phyloP scores from a whole-genome alignment of 1,140 invertebrate species.

The Anastrepha ludens region DNA sequence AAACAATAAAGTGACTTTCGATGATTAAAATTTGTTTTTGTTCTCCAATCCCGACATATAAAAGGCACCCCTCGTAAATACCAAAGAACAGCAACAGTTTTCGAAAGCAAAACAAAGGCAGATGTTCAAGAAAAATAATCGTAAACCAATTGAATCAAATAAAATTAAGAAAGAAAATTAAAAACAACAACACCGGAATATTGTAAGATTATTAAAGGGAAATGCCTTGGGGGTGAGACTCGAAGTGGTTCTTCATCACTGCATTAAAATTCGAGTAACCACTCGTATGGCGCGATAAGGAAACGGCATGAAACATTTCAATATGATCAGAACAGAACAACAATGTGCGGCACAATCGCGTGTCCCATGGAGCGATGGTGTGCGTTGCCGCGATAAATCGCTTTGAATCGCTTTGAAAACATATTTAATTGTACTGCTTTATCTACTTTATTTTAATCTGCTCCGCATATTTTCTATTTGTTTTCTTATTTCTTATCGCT shows the following conservation, averaged over 20 bases:
- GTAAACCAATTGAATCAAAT: neutral
- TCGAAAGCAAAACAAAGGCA: conserved; percentile 9
- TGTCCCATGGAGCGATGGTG: neutral
- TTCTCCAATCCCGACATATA: too few species aligned
- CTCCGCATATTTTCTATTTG: neutral
- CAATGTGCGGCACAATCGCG: neutral
- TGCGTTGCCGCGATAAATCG: neutral
- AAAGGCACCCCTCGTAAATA: too few species aligned
- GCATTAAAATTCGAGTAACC: neutral
- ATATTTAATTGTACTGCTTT: neutral
- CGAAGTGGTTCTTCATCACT: neutral
- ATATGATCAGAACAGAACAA: neutral
- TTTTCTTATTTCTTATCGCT: neutral
- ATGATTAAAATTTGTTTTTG: too few species aligned
- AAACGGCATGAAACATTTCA: neutral
- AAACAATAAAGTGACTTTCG: too few species aligned
- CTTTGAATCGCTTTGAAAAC: neutral
- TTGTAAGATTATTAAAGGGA: neutral
- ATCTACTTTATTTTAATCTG: neutral
- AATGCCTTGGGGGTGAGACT: neutral
- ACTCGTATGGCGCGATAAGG: neutral
- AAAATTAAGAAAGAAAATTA: conserved; percentile 1
- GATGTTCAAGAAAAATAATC: neutral
- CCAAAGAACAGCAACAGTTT: neutral
- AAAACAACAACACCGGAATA: neutral